A percentile compares a stretch with the other conserved stretches of the same genome.
phyloP scores from a whole-genome alignment of 2,113 vertebrate species.

The Odontesthes bonariensis region DNA sequence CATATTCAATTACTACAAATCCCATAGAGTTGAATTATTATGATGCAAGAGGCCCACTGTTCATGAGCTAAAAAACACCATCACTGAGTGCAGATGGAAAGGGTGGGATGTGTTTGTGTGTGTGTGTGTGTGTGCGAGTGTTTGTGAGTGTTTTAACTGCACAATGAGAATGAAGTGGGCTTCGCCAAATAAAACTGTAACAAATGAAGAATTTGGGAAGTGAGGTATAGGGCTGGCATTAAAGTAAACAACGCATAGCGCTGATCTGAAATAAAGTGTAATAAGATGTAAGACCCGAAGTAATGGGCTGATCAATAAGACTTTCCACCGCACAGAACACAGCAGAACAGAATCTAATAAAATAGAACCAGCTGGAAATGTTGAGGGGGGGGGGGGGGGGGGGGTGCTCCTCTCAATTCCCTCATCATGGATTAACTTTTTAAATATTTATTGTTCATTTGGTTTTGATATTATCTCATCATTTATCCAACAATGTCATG shows the following conservation, averaged over 20 bases:
- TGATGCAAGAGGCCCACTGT: constrained; percentile 43
- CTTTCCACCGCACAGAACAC: constrained; percentile 5
- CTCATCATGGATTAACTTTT: constrained; percentile 20
- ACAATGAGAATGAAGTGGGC: constrained; percentile 17
- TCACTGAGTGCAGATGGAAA: constrained; percentile 36
- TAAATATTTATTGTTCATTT: constrained; percentile 58
- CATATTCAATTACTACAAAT: constrained; percentile 68
- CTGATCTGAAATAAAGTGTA: constrained; percentile 37
- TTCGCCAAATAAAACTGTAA: constrained; percentile 55
- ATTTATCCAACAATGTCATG: constrained; percentile 41
- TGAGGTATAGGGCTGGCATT: constrained; percentile 36
- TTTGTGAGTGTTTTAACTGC: not conserved
- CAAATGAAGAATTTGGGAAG: constrained; percentile 56
- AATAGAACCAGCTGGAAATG: not conserved
- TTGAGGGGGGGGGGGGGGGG: too few relatives aligned
- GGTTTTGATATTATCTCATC: constrained; percentile 48
- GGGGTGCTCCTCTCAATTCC: not conserved
- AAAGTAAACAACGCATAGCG: constrained; percentile 53
- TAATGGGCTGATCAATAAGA: constrained; percentile 31
- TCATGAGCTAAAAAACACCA: constrained; percentile 68
- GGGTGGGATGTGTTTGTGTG: constrained; percentile 6
- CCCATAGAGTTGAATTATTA: constrained; percentile 71
- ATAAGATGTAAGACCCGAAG: constrained; percentile 30
- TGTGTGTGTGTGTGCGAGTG: not conserved
- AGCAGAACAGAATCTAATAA: not conserved